Evolutionary conservation across 2,797 vertebrate genomes (phyloP).

Genomic region (Hipposideros larvatus): DNA sequence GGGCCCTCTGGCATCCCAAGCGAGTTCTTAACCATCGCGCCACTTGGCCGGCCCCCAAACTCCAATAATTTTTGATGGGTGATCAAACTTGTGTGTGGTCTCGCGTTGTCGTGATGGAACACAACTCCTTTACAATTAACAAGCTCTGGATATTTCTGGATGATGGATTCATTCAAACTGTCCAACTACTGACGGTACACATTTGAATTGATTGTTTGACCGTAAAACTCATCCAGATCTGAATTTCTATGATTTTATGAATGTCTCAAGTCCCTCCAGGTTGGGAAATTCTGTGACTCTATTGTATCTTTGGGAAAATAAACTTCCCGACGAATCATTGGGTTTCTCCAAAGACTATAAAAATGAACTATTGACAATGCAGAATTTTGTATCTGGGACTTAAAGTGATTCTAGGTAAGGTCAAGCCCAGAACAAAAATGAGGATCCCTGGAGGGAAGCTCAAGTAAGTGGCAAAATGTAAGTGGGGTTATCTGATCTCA

Average conservation of each 20-base stretch:
- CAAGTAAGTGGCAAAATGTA: not conserved
- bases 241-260: not conserved
- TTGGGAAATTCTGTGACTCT: not conserved
- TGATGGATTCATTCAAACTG: no score
- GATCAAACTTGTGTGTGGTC: no score
- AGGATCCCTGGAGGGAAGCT: not conserved
- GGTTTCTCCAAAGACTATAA: slow-evolving; percentile 11
- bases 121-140: no score
- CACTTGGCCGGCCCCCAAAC: no score
- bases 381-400: not conserved
- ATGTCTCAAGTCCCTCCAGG: not conserved
- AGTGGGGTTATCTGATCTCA: not conserved
- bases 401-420: not conserved
- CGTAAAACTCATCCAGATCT: not conserved
- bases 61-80: no score
- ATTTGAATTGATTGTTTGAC: no score
- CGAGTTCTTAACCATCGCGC: no score
- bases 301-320: not conserved
- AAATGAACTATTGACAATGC: not conserved
- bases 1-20: no score
- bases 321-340: not conserved
- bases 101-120: no score
- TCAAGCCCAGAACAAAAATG: not conserved
- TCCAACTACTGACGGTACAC: no score
- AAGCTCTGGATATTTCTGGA: no score